Evolutionary conservation across 2,797 vertebrate genomes (phyloP), one percentile per base, ranked within the genome.

Genomic region (Pipistrellus pygmaeus): DNA sequence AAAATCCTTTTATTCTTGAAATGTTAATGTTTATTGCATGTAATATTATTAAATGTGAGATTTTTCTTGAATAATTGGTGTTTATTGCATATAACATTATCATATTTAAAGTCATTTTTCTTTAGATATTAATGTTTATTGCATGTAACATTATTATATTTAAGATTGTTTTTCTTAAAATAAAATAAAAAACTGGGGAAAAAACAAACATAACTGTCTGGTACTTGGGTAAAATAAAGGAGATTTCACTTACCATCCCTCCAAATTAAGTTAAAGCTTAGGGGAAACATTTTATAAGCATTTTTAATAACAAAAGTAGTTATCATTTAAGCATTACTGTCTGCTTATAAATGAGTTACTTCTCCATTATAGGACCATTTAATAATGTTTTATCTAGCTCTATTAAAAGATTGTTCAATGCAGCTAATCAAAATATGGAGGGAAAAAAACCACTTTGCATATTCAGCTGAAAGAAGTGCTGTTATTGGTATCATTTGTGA

Each of bases 351-450:
- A 41, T 46, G 66, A 97, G 25, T 92, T 96, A 94, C 92, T 86
- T 97, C 88, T 93, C 88, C 85, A 84, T 91, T 96, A 27, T 2
- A 94, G 91, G 96, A 97, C 95, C 93, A 90, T 35, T 91, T 83
- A 68, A 90, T 57, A 53, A 84, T 25, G 4, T 72, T 82, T 90
- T 91, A 81, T 57, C 72, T 87, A 73, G 38, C 35, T 85, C n/a
- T 30, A 73, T 75, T 72, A 23, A 25, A 91, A 89, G 20, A n/a
- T 18, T 93, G 55, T 71, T 85, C 68, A 93, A 94, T 80, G 44
- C 85, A 93, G 60, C 87, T 38, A 96, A 92, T 92, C 94, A 97
- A 95, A 68, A 76, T 0, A 0, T 48, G 95, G 88, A 90, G 32
- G 87, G 32, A 73, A 91, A 97, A 97, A 81, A 62, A 46, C 20